phyloP scores from a whole-genome alignment of 2,113 vertebrate genomes.

The Typhlomys cinereus region DNA sequence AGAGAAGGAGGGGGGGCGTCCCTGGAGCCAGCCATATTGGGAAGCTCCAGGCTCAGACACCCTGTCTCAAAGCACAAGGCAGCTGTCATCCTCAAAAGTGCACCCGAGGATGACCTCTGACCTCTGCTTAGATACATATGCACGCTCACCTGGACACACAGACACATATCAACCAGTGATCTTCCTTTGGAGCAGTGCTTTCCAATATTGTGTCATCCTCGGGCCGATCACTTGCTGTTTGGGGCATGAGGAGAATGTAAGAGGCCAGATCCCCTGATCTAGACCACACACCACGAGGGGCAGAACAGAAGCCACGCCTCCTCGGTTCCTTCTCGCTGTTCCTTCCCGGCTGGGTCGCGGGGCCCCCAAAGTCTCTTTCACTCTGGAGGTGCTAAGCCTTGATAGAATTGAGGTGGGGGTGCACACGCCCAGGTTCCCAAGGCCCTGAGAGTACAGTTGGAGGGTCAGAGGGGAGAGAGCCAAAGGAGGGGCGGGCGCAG shows the following conservation, averaged over 20 bases:
- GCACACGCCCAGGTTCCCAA: not conserved
- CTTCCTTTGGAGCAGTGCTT: not conserved
- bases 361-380: not conserved
- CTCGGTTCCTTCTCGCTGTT: not conserved
- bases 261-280: not conserved
- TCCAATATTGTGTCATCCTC: not conserved
- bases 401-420: not conserved
- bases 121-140: too few relatives aligned
- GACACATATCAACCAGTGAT: too few relatives aligned
- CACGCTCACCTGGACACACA: too few relatives aligned
- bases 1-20: too few relatives aligned
- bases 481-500: not conserved
- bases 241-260: not conserved
- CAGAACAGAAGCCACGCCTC: not conserved
- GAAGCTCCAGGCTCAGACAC: too few relatives aligned
- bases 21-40: too few relatives aligned
- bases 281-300: not conserved
- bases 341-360: not conserved
- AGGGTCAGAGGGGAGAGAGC: not conserved
- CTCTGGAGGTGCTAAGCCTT: slow-evolving; percentile 25
- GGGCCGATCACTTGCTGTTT: not conserved
- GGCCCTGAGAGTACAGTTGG: not conserved
- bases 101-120: too few relatives aligned
- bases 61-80: too few relatives aligned
- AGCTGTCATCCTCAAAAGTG: too few relatives aligned